Percentiles rank a stretch among this genome's conserved stretches.
These are phyloP conservation scores for Perca fluviatilis DNA, from an alignment of 2,113 vertebrate species.

Conservation along the genomic window DNA sequence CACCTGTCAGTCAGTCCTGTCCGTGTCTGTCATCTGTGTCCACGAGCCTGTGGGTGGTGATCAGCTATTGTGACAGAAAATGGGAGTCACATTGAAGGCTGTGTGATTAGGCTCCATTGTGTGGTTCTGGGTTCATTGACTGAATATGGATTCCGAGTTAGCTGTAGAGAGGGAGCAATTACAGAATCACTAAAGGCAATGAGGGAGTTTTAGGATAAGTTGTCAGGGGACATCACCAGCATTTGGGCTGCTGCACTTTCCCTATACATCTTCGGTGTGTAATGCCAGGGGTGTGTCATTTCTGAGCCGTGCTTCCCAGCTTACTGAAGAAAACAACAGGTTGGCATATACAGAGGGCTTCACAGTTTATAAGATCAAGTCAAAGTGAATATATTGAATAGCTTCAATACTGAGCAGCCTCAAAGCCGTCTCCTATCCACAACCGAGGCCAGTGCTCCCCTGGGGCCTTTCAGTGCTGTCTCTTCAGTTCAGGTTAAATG, in stretches of 20 bases:
- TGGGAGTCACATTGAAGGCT: slow-evolving; percentile 52
- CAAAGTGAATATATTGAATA: slow-evolving; percentile 12
- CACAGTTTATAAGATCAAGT: slow-evolving; percentile 4
- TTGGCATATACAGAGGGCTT: neutral
- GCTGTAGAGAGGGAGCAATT: slow-evolving; percentile 64
- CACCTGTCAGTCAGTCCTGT: slow-evolving; percentile 69
- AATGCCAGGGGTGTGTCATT: neutral
- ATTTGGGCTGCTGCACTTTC: slow-evolving; percentile 30
- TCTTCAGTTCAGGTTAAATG: slow-evolving; percentile 44
- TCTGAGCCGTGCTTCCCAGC: neutral
- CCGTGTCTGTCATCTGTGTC: slow-evolving; percentile 56
- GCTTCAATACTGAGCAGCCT: slow-evolving; percentile 12
- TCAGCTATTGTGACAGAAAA: slow-evolving; percentile 66
- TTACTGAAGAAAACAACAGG: neutral
- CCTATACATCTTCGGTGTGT: slow-evolving; percentile 16
- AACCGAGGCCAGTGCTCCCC: slow-evolving; percentile 23
- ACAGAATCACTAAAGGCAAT: slow-evolving; percentile 63
- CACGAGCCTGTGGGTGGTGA: slow-evolving; percentile 46
- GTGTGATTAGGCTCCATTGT: slow-evolving; percentile 61
- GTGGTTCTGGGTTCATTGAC: slow-evolving; percentile 63
- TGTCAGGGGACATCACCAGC: slow-evolving; percentile 17
- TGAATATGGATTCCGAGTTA: slow-evolving; percentile 75
- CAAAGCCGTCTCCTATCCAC: slow-evolving; percentile 8
- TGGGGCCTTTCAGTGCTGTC: slow-evolving; percentile 23
- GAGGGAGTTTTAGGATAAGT: slow-evolving; percentile 53